Base-by-base conservation (phyloP, 2,113 vertebrate species). In the Accipiter cooperii region DNA sequence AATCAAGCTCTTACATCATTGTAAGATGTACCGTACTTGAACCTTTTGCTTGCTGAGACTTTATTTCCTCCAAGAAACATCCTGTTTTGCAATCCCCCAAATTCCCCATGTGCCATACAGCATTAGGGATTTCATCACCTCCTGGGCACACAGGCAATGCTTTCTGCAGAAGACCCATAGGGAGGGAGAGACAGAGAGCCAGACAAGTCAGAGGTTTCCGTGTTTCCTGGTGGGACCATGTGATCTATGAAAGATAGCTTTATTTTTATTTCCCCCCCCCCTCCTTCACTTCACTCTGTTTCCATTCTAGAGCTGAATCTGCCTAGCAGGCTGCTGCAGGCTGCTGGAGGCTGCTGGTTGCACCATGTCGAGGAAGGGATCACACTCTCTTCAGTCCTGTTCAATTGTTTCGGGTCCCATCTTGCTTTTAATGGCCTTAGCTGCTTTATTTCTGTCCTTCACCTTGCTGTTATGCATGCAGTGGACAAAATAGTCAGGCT, bases 11-110 rank as follows among this genome's bases (percentile, higher is more conserved):
- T 94, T 83, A 97, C 82, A 84, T 98, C 97, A 96, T 96, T 94
- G 89, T 74, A 91, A 97, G 97, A 97, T 97, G 96, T 97, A 97
- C 97, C 95, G 95, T 96, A 86, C 96, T 93, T 96, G 94, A 97
- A 96, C 82, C 91, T 95, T 95, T 94, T 94, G 93, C 93, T 97
- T 95, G 33, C 58, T 74, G 95, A 97, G 93, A 86, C 93, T 85
- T 76, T 95, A 96, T 95, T 97, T 97, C 91, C 94, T 96, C 91
- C 90, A 96, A 84, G 81, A 89, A 95, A 97, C 97, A 96, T 97
- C 96, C 97, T 97, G 96, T 96, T 97, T 96, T 96, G 94, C 93
- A 96, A 90, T 93, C 96, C 94, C 95, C 87, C 87, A 58, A 96
- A 96, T 92, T 93, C 94, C 86, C 87, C 66, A 86, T 84, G 46